Conservation (phyloP, 2,113 vertebrate genomes). For the Piaya cayana region DNA sequence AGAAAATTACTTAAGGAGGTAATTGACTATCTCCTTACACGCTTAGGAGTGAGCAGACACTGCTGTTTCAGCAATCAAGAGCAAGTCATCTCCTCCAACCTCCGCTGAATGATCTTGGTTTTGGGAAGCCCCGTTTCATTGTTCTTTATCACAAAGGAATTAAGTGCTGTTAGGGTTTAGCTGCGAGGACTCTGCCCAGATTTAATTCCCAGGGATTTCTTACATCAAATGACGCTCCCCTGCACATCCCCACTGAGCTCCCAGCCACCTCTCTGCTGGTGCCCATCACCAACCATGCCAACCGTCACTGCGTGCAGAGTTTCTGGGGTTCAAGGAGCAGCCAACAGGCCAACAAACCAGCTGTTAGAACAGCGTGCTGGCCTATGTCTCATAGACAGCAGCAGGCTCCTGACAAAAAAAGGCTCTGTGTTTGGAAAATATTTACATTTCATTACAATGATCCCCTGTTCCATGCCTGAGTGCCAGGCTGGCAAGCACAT, state of each 20-base stretch:
- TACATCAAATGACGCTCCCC: no score
- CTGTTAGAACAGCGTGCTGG: background rate
- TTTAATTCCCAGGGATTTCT: background rate
- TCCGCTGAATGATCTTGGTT: background rate
- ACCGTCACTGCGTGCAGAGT: background rate
- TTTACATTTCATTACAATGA: background rate
- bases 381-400: background rate
- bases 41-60: background rate
- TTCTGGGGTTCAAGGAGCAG: background rate
- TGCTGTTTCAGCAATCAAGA: background rate
- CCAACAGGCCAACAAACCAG: background rate
- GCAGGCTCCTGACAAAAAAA: background rate
- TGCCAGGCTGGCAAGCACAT: background rate
- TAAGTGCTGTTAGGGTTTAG: background rate
- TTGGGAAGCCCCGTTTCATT: background rate
- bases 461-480: background rate
- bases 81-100: background rate
- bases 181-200: background rate
- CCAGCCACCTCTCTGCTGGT: background rate
- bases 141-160: fast-evolving
- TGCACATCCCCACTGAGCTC: background rate
- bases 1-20: background rate
- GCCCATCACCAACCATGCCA: background rate
- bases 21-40: background rate
- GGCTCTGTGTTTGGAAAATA: background rate